Base-by-base conservation (phyloP, 2,113 vertebrate genomes). In the Coreoperca whiteheadi region DNA sequence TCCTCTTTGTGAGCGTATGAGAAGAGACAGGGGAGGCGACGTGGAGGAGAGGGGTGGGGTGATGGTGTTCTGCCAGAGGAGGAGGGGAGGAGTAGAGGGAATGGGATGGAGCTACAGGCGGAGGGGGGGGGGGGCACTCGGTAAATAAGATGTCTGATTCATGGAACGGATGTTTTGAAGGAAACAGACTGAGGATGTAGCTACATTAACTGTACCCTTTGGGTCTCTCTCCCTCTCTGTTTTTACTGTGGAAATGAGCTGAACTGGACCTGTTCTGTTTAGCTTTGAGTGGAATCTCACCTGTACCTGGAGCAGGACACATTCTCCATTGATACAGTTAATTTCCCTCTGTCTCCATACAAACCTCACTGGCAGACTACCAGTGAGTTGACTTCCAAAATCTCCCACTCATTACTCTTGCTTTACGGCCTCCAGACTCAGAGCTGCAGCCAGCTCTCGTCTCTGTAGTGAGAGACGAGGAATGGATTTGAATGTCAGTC, bases 91-190 rank as follows among this genome's bases (percentile, higher is more conserved):
- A 63, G 77, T 3, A 6, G 75, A 50, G 48, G 61, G 66, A 79
- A 69, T 18, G 79, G 66, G 69, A 65, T 18, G 48, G 82, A 76
- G 79, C 66, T 10, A 18, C 4, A 15, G 65, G 23, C 0, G 66
- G 76, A 60, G 81, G 65, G 71, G 57, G 65, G 71, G 57, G 83
- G 85, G 60, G 81, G 11, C 51, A 39, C 86, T 86, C 37, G 43
- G 90, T 85, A 93, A 95, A 95, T 95, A 94, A 95, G 91, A 94
- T 90, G 85, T 91, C 91, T 91, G 86, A 95, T 96, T 96, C 95
- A 94, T 94, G 79, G 73, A 93, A 91, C 94, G 95, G 95, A 96
- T 96, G 95, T 96, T 96, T 96, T 96, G 87, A 92, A 94, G 95
- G 95, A 96, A 96, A 94, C 90, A 87, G 82, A 75, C 91, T 85